Percentiles rank a stretch among this genome's conserved stretches.
Conservation (phyloP, 2,888 invertebrate genomes). For the Luperina testacea region DNA sequence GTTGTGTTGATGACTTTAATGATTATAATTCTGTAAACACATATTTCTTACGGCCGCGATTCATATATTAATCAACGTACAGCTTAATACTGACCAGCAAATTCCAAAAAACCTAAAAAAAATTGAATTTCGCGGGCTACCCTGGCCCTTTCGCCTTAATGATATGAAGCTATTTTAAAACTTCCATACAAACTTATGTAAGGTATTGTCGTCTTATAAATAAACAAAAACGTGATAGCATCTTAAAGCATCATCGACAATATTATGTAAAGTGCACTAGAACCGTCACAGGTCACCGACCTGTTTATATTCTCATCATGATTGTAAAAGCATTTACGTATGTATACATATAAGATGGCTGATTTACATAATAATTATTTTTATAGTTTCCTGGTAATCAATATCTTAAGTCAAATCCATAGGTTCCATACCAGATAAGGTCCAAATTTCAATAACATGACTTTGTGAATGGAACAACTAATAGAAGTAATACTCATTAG, state of each 20-base stretch:
- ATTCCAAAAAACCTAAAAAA: too few relatives aligned
- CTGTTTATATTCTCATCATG: constrained; percentile 8
- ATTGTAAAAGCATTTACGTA: background rate
- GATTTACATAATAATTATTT: too few relatives aligned
- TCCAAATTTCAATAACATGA: background rate
- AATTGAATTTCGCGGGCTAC: too few relatives aligned
- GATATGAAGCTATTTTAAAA: constrained; percentile 13
- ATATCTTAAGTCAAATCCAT: background rate
- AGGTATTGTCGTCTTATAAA: background rate
- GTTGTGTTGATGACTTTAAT: too few relatives aligned
- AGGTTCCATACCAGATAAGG: background rate
- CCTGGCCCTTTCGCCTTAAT: too few relatives aligned
- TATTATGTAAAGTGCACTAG: constrained; percentile 18
- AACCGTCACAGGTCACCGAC: constrained; percentile 36
- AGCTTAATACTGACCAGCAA: too few relatives aligned
- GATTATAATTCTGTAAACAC: too few relatives aligned
- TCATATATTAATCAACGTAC: too few relatives aligned
- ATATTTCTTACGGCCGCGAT: too few relatives aligned
- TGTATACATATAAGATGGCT: background rate
- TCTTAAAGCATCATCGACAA: constrained; percentile 23
- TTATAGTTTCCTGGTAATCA: background rate
- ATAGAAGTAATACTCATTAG: background rate
- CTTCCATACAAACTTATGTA: constrained; percentile 10
- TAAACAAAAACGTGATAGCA: constrained; percentile 25
- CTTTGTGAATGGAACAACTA: background rate